Percentiles rank a stretch among this genome's conserved stretches.
phyloP scores from a whole-genome alignment of 2,797 vertebrate genomes.

The Lutjanus campechanus region DNA sequence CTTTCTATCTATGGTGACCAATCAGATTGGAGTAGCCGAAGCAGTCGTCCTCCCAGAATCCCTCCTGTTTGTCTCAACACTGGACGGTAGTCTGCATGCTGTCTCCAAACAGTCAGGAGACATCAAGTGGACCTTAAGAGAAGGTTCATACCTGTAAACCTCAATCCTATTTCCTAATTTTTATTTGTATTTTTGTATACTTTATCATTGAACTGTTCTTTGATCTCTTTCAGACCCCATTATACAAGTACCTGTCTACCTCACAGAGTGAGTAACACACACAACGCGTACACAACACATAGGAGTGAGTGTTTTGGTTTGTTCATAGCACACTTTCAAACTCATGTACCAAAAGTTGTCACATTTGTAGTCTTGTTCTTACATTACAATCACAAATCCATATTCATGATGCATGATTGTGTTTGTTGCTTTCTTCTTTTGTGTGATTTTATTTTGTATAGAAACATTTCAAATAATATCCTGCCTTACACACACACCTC shows the following conservation, averaged over 20 bases:
- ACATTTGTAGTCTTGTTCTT: not conserved
- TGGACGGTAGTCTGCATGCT: conserved; percentile 94
- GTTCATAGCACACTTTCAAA: not conserved
- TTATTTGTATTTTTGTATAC: not conserved
- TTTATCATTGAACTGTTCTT: not conserved
- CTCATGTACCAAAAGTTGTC: not conserved
- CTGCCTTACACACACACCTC: not conserved
- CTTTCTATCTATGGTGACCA: conserved; percentile 11
- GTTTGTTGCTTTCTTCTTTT: too few relatives aligned
- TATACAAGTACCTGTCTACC: conserved; percentile 92
- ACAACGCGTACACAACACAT: not conserved
- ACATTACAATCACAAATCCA: too few relatives aligned
- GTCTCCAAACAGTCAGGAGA: conserved; percentile 94
- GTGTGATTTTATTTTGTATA: too few relatives aligned
- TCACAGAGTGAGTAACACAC: conserved; percentile 91
- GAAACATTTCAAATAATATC: too few relatives aligned
- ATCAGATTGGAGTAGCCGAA: conserved; percentile 77
- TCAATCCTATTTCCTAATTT: not conserved
- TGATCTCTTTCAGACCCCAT: conserved; percentile 89
- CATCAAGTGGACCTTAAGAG: conserved; percentile 95
- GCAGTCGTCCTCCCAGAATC: conserved; percentile 90
- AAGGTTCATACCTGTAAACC: conserved; percentile 83
- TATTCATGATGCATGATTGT: too few relatives aligned
- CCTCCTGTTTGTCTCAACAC: conserved; percentile 93
- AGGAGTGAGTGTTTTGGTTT: not conserved